These are phyloP conservation scores for Harpagoxenus sublaevis DNA, from an alignment of 2,888 invertebrate species.

Conservation along the genomic window DNA sequence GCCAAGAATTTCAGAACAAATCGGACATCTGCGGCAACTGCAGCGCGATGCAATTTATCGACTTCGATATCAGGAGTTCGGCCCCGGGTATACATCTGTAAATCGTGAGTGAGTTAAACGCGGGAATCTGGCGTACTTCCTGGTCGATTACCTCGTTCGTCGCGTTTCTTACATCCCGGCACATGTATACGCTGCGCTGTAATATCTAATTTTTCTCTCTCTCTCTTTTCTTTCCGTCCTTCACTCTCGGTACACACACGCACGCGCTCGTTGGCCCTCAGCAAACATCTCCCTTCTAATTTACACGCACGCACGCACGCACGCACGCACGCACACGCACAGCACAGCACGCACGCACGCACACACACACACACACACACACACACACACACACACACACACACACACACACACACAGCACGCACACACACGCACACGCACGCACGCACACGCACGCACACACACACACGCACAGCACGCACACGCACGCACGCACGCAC, in stretches of 20 bases:
- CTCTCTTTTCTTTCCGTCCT: neutral
- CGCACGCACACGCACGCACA: conserved; percentile 59
- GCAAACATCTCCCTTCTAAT: conserved; percentile 30
- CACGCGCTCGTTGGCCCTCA: neutral
- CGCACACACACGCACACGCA: conserved; percentile 59
- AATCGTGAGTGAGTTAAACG: neutral
- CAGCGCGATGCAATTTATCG: conserved; percentile 21
- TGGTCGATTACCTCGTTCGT: conserved; percentile 23
- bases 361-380: conserved; percentile 59
- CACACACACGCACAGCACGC: conserved; percentile 58
- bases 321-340: conserved; percentile 58
- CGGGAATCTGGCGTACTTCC: neutral
- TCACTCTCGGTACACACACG: conserved; percentile 1
- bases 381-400: conserved; percentile 59
- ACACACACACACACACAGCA: conserved; percentile 60
- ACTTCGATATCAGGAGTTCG: neutral
- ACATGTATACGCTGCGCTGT: neutral
- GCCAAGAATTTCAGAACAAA: conserved; percentile 31
- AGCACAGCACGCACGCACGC: too few relatives aligned
- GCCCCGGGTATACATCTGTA: neutral
- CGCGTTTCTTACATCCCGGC: neutral
- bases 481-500: too few relatives aligned
- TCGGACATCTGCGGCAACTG: neutral
- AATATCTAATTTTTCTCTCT: neutral
- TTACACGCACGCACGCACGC: conserved; percentile 57